These are phyloP conservation scores for Mesoligia furuncula DNA, from an alignment of 2,888 invertebrate genomes.

Conservation along the genomic window DNA sequence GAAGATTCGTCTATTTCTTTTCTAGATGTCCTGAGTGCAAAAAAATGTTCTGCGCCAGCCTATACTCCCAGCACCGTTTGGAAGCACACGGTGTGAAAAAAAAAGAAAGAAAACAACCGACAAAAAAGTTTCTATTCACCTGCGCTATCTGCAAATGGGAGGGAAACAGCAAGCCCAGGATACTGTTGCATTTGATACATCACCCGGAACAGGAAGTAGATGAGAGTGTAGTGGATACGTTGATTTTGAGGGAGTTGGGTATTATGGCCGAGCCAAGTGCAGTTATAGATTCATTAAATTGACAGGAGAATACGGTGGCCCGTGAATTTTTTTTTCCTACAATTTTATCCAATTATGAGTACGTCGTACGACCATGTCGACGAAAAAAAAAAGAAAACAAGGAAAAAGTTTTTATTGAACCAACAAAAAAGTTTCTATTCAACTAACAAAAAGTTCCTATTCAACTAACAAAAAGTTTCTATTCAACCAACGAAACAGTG, in stretches of 20 bases:
- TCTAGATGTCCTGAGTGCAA: conserved; percentile 55
- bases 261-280: conserved; percentile 48
- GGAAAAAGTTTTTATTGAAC: no score
- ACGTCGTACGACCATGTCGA: no score
- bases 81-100: conserved; percentile 33
- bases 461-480: no score
- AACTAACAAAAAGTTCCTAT: no score
- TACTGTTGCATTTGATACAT: conserved; percentile 83
- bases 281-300: neutral
- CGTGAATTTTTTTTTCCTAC: no score
- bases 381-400: no score
- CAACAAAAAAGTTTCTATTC: no score
- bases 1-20: neutral
- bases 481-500: no score
- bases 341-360: no score
- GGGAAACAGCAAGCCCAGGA: conserved; percentile 69
- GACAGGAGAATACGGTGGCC: neutral
- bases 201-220: conserved; percentile 80
- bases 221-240: conserved; percentile 72
- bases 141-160: conserved; percentile 78
- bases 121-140: conserved; percentile 64
- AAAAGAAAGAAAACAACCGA: neutral
- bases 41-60: conserved; percentile 35
- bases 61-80: conserved; percentile 33
- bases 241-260: conserved; percentile 65